These are phyloP conservation scores for Parazoanthus darwini DNA, from an alignment of 92 coral and sea anemone species.

Conservation along the genomic window DNA sequence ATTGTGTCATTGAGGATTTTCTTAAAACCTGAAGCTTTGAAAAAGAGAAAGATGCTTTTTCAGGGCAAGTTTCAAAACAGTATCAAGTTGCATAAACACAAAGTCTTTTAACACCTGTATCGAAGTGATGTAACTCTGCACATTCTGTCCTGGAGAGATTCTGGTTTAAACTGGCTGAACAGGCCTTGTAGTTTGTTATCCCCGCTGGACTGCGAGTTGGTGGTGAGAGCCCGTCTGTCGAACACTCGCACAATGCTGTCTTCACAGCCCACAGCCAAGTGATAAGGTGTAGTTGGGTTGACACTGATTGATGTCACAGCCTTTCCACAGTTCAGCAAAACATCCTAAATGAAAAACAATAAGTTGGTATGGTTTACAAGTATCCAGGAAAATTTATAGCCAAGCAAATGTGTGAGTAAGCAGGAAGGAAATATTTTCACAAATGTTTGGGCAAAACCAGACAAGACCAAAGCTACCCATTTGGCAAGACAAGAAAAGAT, in stretches of 20 bases:
- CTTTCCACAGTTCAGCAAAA: slow-evolving; percentile 86
- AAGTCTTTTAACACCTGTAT: slow-evolving; percentile 62
- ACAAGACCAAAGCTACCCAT: too few species aligned
- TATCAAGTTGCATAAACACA: too few species aligned
- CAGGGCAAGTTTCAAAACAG: too few species aligned
- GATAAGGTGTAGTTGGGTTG: slow-evolving; percentile 91
- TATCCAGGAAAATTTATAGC: too few species aligned
- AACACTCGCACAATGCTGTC: slow-evolving; percentile 91
- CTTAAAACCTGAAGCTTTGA: too few species aligned
- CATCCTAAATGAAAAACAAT: slow-evolving; percentile 63
- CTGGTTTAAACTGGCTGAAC: slow-evolving; percentile 91
- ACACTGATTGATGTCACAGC: slow-evolving; percentile 92
- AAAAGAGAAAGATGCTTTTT: too few species aligned
- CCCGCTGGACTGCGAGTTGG: slow-evolving; percentile 57
- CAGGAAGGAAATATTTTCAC: neutral
- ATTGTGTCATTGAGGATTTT: too few species aligned
- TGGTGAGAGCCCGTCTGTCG: slow-evolving; percentile 88
- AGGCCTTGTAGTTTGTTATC: slow-evolving; percentile 76
- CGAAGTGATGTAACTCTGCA: slow-evolving; percentile 90
- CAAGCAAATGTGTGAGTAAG: too few species aligned
- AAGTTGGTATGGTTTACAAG: neutral
- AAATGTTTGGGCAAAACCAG: too few species aligned
- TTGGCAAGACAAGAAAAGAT: neutral
- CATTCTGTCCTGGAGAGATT: slow-evolving; percentile 76
- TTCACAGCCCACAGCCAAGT: slow-evolving; percentile 92